phyloP scores from a whole-genome alignment of 2,797 vertebrate species.

The Cichlasoma orientale region DNA sequence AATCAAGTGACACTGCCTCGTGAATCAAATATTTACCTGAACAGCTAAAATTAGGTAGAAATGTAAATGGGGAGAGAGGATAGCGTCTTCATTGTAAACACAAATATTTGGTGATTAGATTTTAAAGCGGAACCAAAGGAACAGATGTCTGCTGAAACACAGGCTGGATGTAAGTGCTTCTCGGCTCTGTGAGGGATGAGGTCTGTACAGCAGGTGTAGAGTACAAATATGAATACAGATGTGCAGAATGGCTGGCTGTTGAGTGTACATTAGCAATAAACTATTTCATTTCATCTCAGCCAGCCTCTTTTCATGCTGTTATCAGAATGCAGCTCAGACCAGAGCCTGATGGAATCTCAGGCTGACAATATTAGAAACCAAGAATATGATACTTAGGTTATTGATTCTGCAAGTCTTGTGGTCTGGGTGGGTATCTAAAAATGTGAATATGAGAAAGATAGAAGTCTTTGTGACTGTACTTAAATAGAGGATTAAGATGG shows the following conservation, averaged over 20 bases:
- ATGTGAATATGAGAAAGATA: slow-evolving; percentile 57
- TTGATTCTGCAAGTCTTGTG: slow-evolving; percentile 61
- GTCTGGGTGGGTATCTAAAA: slow-evolving; percentile 45
- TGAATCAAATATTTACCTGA: slow-evolving; percentile 65
- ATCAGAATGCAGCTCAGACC: slow-evolving; percentile 61
- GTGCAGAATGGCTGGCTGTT: slow-evolving; percentile 46
- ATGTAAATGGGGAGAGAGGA: slow-evolving; percentile 38
- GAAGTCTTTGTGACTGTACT: slow-evolving; percentile 40
- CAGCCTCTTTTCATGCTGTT: slow-evolving; percentile 41
- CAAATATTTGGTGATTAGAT: slow-evolving; percentile 51
- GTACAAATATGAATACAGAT: slow-evolving; percentile 59
- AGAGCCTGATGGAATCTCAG: slow-evolving; percentile 57
- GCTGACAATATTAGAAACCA: slow-evolving; percentile 62
- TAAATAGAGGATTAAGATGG: slow-evolving; percentile 36
- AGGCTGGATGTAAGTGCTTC: slow-evolving; percentile 2
- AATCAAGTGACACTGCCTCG: slow-evolving; percentile 45
- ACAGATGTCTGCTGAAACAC: slow-evolving; percentile 38
- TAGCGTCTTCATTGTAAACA: slow-evolving; percentile 42
- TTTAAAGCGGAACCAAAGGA: slow-evolving; percentile 32
- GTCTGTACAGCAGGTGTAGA: slow-evolving; percentile 40
- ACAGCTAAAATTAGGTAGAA: slow-evolving; percentile 40
- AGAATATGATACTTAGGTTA: slow-evolving; percentile 69
- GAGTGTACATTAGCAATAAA: slow-evolving; percentile 59
- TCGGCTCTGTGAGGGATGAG: slow-evolving; percentile 10
- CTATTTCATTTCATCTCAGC: slow-evolving; percentile 60